A percentile compares a stretch with the other conserved stretches of the same genome.
phyloP scores from a whole-genome alignment of 2,113 vertebrate species.

The Urocolius indicus region DNA sequence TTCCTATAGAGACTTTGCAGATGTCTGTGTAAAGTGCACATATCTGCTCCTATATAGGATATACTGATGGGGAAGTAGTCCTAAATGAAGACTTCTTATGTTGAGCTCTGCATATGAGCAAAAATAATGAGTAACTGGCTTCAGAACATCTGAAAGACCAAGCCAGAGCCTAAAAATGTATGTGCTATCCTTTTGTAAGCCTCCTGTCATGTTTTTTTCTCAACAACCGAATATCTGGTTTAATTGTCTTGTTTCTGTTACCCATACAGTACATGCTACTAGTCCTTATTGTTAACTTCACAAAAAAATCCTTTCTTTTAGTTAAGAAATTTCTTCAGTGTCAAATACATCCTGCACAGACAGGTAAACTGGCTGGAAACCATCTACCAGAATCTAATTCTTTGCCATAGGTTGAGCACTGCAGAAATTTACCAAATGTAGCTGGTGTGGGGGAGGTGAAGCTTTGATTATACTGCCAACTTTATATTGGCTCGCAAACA shows the following conservation, averaged over 20 bases:
- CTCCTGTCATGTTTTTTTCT: background rate
- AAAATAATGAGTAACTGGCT: background rate
- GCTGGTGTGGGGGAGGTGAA: no score
- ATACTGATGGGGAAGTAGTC: background rate
- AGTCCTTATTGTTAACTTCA: background rate
- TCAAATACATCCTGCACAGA: background rate
- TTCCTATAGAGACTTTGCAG: background rate
- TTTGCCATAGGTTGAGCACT: background rate
- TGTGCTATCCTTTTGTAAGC: background rate
- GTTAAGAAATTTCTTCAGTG: background rate
- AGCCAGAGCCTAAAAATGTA: background rate
- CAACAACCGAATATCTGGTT: background rate
- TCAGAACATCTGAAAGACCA: background rate
- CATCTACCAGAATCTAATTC: background rate
- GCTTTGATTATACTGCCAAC: constrained; percentile 2
- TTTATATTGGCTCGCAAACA: background rate
- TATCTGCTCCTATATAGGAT: background rate
- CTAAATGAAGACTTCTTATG: background rate
- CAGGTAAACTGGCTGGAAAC: background rate
- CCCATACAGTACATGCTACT: background rate
- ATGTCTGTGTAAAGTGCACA: background rate
- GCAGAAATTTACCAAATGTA: background rate
- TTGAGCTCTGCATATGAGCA: background rate
- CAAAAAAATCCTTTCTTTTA: no score
- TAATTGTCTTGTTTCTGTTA: background rate